phyloP scores from a whole-genome alignment of 2,113 vertebrate species.

The Rana temporaria region DNA sequence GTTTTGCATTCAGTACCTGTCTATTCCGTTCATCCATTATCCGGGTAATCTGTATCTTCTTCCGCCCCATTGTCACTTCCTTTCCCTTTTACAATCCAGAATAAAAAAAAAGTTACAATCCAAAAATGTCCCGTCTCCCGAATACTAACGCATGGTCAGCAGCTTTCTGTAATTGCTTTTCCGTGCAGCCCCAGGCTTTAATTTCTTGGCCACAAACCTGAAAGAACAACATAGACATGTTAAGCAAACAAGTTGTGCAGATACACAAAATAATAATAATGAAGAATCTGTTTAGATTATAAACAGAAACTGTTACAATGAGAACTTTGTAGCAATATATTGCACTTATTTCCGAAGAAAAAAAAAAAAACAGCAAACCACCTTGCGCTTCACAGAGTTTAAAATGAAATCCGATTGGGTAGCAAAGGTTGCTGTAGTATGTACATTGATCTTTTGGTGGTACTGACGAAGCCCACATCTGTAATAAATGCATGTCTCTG shows the following conservation, averaged over 20 bases:
- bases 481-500: too few relatives aligned
- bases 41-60: constrained; percentile 99
- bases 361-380: too few relatives aligned
- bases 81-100: constrained; percentile 82
- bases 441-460: too few relatives aligned
- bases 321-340: too few relatives aligned
- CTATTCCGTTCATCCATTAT: constrained; percentile 99
- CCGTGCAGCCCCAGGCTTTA: constrained; percentile 64
- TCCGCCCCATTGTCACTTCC: constrained; percentile 90
- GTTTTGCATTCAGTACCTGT: constrained; percentile 80
- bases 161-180: constrained; percentile 56
- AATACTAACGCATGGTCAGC: constrained; percentile 51
- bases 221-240: constrained; percentile 58
- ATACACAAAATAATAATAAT: background rate
- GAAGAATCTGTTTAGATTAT: background rate
- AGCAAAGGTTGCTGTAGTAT: too few relatives aligned
- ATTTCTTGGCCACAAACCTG: constrained; percentile 66
- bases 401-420: too few relatives aligned
- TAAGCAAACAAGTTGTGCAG: background rate
- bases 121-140: constrained; percentile 73
- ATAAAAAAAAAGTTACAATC: constrained; percentile 81
- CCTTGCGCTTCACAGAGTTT: too few relatives aligned
- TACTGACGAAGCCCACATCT: too few relatives aligned
- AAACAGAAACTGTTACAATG: too few relatives aligned
- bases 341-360: too few relatives aligned